Evolutionary conservation across 2,113 vertebrate genomes (phyloP).

Genomic region (Larimichthys crocea): DNA sequence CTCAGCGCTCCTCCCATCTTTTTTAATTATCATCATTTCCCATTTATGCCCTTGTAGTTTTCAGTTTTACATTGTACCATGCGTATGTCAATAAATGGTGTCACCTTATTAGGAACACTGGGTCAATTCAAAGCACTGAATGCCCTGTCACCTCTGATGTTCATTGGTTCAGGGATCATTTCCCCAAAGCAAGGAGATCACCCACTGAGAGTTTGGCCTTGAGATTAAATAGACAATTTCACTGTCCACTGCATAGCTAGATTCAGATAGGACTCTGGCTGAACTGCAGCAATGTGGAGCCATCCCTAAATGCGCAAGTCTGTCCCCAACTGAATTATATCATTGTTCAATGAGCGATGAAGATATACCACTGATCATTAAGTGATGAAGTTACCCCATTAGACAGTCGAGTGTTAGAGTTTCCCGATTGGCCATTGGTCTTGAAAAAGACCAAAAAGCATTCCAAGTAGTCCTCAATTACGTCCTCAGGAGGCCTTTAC

Average conservation of each 20-base stretch:
- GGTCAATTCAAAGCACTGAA: slow-evolving; percentile 53
- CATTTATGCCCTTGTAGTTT: slow-evolving; percentile 54
- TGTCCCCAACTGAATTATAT: neutral
- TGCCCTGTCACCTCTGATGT: slow-evolving; percentile 50
- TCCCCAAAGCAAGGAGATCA: slow-evolving; percentile 46
- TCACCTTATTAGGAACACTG: slow-evolving; percentile 52
- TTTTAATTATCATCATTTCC: slow-evolving; percentile 66
- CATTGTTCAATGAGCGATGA: neutral
- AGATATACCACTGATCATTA: neutral
- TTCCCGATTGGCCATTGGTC: neutral
- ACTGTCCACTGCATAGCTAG: slow-evolving; percentile 7
- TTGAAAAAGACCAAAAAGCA: neutral
- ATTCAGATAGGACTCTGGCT: neutral
- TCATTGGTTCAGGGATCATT: slow-evolving; percentile 48
- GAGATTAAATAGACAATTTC: slow-evolving; percentile 36
- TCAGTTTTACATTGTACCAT: slow-evolving; percentile 40
- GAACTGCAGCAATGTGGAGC: neutral
- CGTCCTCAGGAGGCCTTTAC: neutral
- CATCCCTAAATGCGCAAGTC: neutral
- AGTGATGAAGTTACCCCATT: neutral
- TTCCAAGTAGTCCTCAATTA: neutral
- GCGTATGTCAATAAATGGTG: slow-evolving; percentile 42
- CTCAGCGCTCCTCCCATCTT: slow-evolving; percentile 54
- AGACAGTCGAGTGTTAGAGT: neutral
- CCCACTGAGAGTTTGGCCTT: slow-evolving; percentile 18